Conservation (phyloP, 1,140 invertebrate species). For the Phthorimaea operculella region DNA sequence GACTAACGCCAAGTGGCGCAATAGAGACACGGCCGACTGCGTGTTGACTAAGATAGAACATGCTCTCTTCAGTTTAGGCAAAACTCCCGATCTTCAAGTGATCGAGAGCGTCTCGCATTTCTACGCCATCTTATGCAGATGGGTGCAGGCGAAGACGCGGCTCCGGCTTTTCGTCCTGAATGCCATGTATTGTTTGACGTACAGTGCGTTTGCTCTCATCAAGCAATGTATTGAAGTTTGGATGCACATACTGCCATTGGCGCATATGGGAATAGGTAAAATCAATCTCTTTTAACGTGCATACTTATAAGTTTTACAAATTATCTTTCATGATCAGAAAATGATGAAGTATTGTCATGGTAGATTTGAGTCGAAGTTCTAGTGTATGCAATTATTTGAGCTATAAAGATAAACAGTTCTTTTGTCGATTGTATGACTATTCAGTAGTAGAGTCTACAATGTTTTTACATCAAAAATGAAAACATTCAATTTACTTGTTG, state of each 20-base stretch:
- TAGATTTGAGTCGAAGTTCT: no score
- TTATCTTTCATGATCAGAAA: no score
- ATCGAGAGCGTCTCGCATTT: constrained; percentile 54
- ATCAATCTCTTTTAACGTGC: neutral
- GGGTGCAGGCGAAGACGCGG: constrained; percentile 40
- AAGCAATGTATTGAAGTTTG: constrained; percentile 55
- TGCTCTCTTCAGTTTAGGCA: constrained; percentile 47
- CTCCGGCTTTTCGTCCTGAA: constrained; percentile 54
- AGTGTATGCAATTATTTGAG: no score
- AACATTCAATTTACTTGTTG: no score
- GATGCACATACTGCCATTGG: constrained; percentile 52
- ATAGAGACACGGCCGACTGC: constrained; percentile 19
- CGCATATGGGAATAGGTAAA: constrained; percentile 49
- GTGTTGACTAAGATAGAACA: constrained; percentile 51
- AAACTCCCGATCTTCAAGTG: constrained; percentile 39
- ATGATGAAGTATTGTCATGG: no score
- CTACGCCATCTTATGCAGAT: constrained; percentile 54
- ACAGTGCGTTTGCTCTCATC: constrained; percentile 46
- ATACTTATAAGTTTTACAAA: neutral
- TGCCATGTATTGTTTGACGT: constrained; percentile 61
- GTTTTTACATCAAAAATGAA: no score
- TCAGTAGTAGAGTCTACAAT: no score
- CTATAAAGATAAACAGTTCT: no score
- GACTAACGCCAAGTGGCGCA: constrained; percentile 15
- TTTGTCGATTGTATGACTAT: no score